A percentile compares a stretch with the other conserved stretches of the same genome.
Evolutionary conservation across 2,888 invertebrate genomes (phyloP).

Genomic region (Strigamia transsilvanica): DNA sequence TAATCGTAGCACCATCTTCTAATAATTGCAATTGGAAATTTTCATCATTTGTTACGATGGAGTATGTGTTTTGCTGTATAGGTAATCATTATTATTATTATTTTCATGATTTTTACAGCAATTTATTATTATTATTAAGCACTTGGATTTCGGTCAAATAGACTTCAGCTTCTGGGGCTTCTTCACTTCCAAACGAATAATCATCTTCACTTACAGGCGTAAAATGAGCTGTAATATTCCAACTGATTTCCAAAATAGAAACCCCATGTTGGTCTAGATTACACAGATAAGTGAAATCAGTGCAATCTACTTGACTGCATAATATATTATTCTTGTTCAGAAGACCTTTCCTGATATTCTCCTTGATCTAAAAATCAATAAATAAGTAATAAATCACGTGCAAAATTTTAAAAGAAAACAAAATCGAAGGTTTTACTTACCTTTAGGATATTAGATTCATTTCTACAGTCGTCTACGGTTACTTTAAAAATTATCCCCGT

Average conservation of each 20-base stretch:
- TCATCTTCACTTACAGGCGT: not conserved
- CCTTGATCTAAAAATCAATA: not conserved
- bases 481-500: constrained; percentile 19
- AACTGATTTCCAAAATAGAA: constrained; percentile 34
- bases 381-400: too few species aligned
- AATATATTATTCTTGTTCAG: not conserved
- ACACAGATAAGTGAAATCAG: constrained; percentile 7
- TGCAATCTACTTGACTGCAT: constrained; percentile 33
- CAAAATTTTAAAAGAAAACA: not conserved
- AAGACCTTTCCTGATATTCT: not conserved
- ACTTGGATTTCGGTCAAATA: constrained; percentile 48
- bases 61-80: not conserved
- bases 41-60: not conserved
- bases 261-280: not conserved
- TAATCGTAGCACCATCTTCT: not conserved
- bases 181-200: not conserved
- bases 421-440: not conserved
- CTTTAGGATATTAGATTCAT: not conserved
- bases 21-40: constrained; percentile 35
- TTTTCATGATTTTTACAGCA: not conserved
- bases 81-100: not conserved
- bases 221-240: constrained; percentile 37
- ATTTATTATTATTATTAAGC: not conserved
- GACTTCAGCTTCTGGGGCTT: not conserved
- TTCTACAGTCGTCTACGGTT: not conserved